phyloP scores from a whole-genome alignment of 2,797 vertebrate genomes.

The Crenuchus spilurus region DNA sequence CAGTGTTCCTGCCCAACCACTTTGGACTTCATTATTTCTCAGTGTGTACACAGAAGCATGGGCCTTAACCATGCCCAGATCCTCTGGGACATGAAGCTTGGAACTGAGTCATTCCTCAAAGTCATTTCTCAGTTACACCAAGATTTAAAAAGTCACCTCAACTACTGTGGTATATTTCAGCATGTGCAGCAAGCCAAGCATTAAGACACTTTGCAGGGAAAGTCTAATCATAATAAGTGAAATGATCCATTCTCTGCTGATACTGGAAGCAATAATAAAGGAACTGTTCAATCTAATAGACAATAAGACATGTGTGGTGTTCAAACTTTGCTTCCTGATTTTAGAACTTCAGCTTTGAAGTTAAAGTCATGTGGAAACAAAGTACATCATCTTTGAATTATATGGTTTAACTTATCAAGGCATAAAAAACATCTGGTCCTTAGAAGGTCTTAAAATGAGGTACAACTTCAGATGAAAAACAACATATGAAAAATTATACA shows the following conservation, averaged over 20 bases:
- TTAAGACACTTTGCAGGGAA: background rate
- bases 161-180: constrained; percentile 18
- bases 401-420: too few species aligned
- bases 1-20: constrained; percentile 46
- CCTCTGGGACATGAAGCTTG: constrained; percentile 53
- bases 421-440: too few species aligned
- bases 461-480: too few species aligned
- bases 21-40: constrained; percentile 56
- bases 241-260: background rate
- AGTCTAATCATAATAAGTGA: background rate
- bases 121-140: constrained; percentile 39
- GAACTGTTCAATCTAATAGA: too few species aligned
- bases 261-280: background rate
- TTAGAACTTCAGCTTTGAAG: too few species aligned
- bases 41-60: constrained; percentile 44
- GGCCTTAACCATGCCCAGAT: constrained; percentile 35
- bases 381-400: too few species aligned
- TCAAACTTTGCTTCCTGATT: too few species aligned
- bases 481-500: too few species aligned
- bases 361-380: too few species aligned
- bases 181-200: background rate
- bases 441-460: too few species aligned
- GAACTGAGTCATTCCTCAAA: constrained; percentile 58
- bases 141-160: constrained; percentile 39
- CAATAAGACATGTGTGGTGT: too few species aligned